A percentile compares a stretch with the other conserved stretches of the same genome.
These are phyloP conservation scores for Phortica variegata DNA, from an alignment of 1,140 invertebrate genomes.

Conservation along the genomic window DNA sequence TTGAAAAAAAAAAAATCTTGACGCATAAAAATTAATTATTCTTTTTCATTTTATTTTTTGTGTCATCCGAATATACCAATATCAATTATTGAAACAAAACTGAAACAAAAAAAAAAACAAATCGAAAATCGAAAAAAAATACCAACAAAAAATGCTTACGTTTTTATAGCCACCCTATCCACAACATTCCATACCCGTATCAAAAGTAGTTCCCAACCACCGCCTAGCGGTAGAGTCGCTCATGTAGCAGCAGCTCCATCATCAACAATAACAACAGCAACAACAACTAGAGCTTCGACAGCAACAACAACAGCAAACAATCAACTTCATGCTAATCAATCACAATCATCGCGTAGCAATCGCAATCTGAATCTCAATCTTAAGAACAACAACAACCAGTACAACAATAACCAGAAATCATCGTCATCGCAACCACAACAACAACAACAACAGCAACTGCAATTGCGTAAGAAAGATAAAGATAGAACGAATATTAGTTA, in stretches of 20 bases:
- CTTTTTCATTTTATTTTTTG: conserved; percentile 45
- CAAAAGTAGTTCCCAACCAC: conserved; percentile 59
- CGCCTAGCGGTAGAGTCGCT: conserved; percentile 53
- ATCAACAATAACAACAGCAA: conserved; percentile 28
- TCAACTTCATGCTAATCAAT: conserved; percentile 44
- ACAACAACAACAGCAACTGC: conserved; percentile 24
- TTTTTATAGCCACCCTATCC: conserved; percentile 60
- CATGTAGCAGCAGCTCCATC: conserved; percentile 29
- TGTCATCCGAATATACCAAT: conserved; percentile 20
- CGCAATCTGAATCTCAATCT: too few species aligned
- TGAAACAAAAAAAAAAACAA: conserved; percentile 21
- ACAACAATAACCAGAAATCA: conserved; percentile 26
- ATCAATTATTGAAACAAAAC: conserved; percentile 14
- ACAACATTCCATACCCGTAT: conserved; percentile 60
- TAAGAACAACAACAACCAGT: conserved; percentile 24
- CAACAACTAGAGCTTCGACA: conserved; percentile 35
- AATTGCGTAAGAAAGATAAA: conserved; percentile 55
- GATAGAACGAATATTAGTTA: conserved; percentile 53
- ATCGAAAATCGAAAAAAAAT: conserved; percentile 14
- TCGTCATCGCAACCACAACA: conserved; percentile 17
- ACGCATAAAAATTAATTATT: conserved; percentile 30
- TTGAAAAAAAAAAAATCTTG: conserved; percentile 19
- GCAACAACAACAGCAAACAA: conserved; percentile 23
- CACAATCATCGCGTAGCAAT: conserved; percentile 40
- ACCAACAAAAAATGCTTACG: conserved; percentile 41